Percentiles rank a stretch among this genome's conserved stretches.
phyloP scores from a whole-genome alignment of 1,140 invertebrate genomes.

The Platyscapa corneri region DNA sequence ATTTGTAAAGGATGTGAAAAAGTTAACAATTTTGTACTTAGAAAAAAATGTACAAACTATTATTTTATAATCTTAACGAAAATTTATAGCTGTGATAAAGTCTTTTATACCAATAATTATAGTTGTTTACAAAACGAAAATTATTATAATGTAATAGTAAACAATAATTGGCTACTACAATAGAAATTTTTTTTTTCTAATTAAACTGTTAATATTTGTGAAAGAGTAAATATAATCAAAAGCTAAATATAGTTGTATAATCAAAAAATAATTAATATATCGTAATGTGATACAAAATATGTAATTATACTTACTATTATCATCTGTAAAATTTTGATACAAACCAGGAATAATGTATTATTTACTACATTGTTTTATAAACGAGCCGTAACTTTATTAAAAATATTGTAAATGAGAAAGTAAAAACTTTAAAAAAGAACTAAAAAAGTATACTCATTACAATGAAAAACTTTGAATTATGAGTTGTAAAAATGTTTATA shows the following conservation, averaged over 20 bases:
- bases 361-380: constrained; percentile 22
- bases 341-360: constrained; percentile 3
- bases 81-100: neutral
- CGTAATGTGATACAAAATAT: constrained; percentile 17
- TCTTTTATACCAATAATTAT: no score
- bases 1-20: constrained; percentile 5
- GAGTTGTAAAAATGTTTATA: neutral
- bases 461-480: neutral
- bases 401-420: neutral
- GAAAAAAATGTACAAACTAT: neutral
- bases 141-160: no score
- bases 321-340: neutral
- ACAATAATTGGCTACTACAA: neutral
- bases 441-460: neutral
- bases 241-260: neutral
- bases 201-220: neutral
- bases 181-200: neutral
- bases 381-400: neutral
- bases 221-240: constrained; percentile 1
- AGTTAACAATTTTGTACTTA: neutral
- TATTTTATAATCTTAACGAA: neutral
- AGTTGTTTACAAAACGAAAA: no score
- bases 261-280: neutral
- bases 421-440: neutral
- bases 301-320: neutral